These are phyloP conservation scores for Epiblema foenella DNA, from an alignment of 2,888 invertebrate species.

Conservation along the genomic window DNA sequence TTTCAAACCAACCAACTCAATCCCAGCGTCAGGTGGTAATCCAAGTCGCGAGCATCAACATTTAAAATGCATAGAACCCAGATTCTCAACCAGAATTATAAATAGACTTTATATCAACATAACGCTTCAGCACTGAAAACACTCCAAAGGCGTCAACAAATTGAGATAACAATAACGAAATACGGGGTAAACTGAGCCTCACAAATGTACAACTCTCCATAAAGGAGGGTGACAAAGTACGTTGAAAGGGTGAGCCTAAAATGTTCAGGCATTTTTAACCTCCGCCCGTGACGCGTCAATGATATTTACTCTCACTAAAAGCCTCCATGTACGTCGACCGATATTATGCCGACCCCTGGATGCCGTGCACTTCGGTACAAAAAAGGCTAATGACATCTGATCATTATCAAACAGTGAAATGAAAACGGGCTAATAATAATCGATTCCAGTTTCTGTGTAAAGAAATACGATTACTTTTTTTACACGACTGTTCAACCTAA, in stretches of 20 bases:
- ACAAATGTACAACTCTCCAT: conserved; percentile 24
- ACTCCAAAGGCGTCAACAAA: conserved; percentile 23
- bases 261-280: conserved; percentile 68
- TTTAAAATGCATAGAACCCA: conserved; percentile 3
- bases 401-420: conserved; percentile 30
- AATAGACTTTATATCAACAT: neutral
- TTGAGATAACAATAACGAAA: conserved; percentile 31
- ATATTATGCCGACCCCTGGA: conserved; percentile 54
- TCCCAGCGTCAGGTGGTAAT: neutral
- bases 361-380: conserved; percentile 51
- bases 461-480: neutral
- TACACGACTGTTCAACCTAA: too few species aligned
- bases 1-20: neutral
- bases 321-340: conserved; percentile 61
- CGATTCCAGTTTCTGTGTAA: neutral
- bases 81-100: neutral
- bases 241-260: conserved; percentile 66
- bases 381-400: conserved; percentile 59
- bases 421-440: neutral
- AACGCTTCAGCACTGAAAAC: neutral
- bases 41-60: conserved; percentile 1
- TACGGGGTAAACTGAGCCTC: conserved; percentile 23
- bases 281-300: conserved; percentile 70
- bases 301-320: conserved; percentile 79
- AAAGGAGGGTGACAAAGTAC: conserved; percentile 44